Base-by-base conservation (phyloP, 2,888 invertebrate species). In the Litoditis marina region DNA sequence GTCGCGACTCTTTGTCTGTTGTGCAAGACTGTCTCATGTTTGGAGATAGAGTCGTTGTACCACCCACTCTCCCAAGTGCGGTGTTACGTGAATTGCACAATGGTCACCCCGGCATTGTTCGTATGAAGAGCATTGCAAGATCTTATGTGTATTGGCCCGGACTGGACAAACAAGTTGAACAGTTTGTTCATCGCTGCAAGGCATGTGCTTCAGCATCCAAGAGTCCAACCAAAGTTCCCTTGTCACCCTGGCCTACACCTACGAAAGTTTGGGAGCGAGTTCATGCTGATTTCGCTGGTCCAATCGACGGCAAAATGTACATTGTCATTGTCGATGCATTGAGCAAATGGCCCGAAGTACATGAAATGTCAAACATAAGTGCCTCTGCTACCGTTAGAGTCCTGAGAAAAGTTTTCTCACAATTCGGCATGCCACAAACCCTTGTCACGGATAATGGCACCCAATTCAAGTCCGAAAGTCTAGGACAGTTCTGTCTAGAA, bases 251-350 rank as follows among this genome's bases (percentile, higher is more conserved):
- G 82, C 62, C 70, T 27, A 66, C 42, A 34, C 73, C 83, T 28
- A 67, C 62, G 5, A 64, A 71, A 55, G 77, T 79, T 11, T 83
- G 82, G 82, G 74, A 83, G 59, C 73, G 85, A 19, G 66, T 85
- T 3, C 85, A 85, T 71, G 73, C 84, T 19, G 85, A 85, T 69
- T 84, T 83, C 75, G 83, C 84, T n/a, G 84, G 84, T 8, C 84
- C 83, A 34, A 65, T 83, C 44, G 47, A 76, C 6, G 78, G 74
- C 13, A 63, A 62, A 8, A 78, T 76, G 73, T 77, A 82, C 32
- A 62, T 84, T 4, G 68, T 85, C 22, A 68, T 84, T 7, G 79
- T 83, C 3, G 85, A 85, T 66, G n/a, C n/a, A n/a, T n/a, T n/a
- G n/a, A n/a, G n/a, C n/a, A n/a, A n/a, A n/a, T n/a, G n/a, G n/a